phyloP scores from a whole-genome alignment of 2,888 invertebrate species.

The Cantharis nigra region DNA sequence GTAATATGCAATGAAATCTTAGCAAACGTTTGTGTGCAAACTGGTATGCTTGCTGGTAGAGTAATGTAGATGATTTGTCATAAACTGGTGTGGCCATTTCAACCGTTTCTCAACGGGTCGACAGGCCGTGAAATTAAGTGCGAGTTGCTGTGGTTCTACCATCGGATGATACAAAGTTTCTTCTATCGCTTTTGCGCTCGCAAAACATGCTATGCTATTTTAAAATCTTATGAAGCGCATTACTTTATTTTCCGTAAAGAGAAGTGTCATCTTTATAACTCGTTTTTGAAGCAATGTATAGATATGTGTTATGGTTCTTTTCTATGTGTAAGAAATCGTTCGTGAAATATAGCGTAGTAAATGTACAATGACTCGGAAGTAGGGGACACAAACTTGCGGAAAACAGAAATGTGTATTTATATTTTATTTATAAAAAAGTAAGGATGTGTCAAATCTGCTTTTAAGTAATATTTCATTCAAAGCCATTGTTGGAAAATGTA shows the following conservation, averaged over 20 bases:
- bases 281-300: neutral
- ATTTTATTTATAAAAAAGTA: neutral
- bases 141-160: constrained; percentile 37
- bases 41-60: constrained; percentile 18
- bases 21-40: constrained; percentile 14
- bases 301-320: neutral
- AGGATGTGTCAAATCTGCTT: neutral
- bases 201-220: constrained; percentile 31
- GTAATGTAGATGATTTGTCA: constrained; percentile 31
- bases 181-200: constrained; percentile 26
- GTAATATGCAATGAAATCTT: constrained; percentile 8
- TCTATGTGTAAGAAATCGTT: neutral
- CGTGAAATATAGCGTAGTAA: neutral
- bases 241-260: constrained; percentile 10
- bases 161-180: constrained; percentile 32
- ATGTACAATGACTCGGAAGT: neutral
- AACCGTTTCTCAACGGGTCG: constrained; percentile 40
- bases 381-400: neutral
- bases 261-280: neutral
- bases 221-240: constrained; percentile 31
- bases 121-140: constrained; percentile 44
- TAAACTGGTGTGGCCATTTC: constrained; percentile 33
- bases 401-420: neutral
- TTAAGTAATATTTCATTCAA: neutral
- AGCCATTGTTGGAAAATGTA: neutral